Evolutionary conservation across 2,888 invertebrate species (phyloP).

Genomic region (Acanthosepion esculentum): DNA sequence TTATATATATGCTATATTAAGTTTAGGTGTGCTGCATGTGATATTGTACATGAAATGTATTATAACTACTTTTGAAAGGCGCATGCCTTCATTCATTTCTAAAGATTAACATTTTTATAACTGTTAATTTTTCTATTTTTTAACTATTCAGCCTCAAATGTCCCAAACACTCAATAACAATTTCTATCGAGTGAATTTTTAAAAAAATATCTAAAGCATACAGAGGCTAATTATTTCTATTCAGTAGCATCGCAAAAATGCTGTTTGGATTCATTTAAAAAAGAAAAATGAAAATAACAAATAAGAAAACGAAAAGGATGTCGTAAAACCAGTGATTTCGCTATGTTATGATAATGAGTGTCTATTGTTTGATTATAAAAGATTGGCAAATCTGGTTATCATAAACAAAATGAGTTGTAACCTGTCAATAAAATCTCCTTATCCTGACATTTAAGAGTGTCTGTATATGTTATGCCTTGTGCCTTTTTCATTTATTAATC

Average conservation of each 20-base stretch:
- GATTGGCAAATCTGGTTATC: background rate
- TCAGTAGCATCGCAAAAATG: background rate
- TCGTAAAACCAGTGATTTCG: background rate
- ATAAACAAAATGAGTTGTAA: background rate
- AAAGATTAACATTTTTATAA: too few relatives aligned
- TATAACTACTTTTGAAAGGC: too few relatives aligned
- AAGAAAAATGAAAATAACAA: background rate
- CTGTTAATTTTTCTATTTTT: too few relatives aligned
- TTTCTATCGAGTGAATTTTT: too few relatives aligned
- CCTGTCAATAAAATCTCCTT: background rate
- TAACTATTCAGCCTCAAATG: too few relatives aligned
- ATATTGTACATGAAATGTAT: too few relatives aligned
- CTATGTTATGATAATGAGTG: background rate
- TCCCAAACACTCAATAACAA: too few relatives aligned
- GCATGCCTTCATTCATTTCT: too few relatives aligned
- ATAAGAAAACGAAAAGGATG: background rate
- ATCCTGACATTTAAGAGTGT: background rate
- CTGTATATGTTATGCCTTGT: background rate
- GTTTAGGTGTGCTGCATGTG: too few relatives aligned
- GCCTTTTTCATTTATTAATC: too few relatives aligned
- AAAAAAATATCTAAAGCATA: background rate
- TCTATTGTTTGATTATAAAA: background rate
- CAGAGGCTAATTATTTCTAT: background rate
- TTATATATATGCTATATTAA: too few relatives aligned
- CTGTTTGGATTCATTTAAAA: background rate